A percentile compares a stretch with the other conserved stretches of the same genome.
Conservation (phyloP, 1,140 invertebrate genomes). For the Chlorops oryzae region DNA sequence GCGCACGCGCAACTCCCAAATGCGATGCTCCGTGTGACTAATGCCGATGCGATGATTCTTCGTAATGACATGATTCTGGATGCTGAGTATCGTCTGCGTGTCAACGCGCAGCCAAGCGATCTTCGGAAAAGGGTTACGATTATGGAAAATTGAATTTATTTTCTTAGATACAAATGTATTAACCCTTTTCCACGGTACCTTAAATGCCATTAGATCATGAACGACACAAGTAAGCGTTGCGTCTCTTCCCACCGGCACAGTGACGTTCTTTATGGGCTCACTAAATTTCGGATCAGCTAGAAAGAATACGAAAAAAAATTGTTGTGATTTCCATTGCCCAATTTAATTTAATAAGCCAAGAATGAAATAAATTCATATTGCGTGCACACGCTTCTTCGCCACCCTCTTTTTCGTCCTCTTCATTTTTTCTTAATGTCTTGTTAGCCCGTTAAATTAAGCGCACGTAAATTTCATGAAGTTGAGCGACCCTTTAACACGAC, state of each 20-base stretch:
- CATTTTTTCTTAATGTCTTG: not conserved
- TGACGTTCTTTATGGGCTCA: slow-evolving; percentile 71
- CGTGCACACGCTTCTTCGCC: not conserved
- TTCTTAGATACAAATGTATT: no score
- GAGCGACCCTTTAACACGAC: no score
- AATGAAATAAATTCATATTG: not conserved
- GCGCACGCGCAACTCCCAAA: slow-evolving; percentile 78
- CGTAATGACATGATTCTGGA: slow-evolving; percentile 81
- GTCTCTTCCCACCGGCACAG: slow-evolving; percentile 69
- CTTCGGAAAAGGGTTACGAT: no score
- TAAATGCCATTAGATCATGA: slow-evolving; percentile 69
- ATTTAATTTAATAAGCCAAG: not conserved
- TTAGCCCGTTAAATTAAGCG: not conserved
- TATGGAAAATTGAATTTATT: no score
- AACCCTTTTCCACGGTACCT: no score
- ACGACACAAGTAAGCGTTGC: slow-evolving; percentile 72
- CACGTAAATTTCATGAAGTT: not conserved
- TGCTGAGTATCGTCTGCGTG: slow-evolving; percentile 85
- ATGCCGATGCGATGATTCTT: slow-evolving; percentile 80
- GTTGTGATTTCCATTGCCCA: not conserved
- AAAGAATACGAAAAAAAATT: slow-evolving; percentile 7
- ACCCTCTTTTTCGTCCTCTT: no score
- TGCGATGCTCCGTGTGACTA: slow-evolving; percentile 71
- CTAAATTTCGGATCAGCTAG: slow-evolving; percentile 64
- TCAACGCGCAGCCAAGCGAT: slow-evolving; percentile 85